phyloP scores from a whole-genome alignment of 2,888 invertebrate genomes.

The Acleris laterana region DNA sequence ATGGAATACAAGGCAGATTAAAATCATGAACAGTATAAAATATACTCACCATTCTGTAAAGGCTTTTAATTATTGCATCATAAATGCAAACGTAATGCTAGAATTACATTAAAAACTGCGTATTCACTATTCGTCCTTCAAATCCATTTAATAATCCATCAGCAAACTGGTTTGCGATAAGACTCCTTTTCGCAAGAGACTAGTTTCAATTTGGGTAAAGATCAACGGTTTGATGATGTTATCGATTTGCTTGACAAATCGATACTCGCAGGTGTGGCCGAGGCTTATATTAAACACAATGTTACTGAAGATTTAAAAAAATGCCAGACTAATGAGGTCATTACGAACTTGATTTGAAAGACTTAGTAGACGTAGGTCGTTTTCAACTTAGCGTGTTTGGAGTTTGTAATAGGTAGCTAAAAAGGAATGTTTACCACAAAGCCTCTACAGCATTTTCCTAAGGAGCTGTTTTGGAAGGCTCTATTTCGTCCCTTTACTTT shows the following conservation, averaged over 20 bases:
- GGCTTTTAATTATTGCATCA: too few species aligned
- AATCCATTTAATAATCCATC: constrained; percentile 9
- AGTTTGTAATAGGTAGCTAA: too few species aligned
- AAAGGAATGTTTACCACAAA: too few species aligned
- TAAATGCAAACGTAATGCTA: neutral
- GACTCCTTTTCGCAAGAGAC: constrained; percentile 1
- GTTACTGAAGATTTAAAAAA: neutral
- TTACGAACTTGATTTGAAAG: neutral
- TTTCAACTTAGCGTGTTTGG: too few species aligned
- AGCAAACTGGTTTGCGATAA: constrained; percentile 7
- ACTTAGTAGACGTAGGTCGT: too few species aligned
- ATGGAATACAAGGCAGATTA: too few species aligned
- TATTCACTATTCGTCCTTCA: constrained; percentile 5
- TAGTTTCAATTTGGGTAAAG: constrained; percentile 14
- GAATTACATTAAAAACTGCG: neutral
- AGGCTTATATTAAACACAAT: neutral
- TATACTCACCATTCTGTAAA: too few species aligned
- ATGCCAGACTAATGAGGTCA: neutral
- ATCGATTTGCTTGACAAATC: constrained; percentile 17
- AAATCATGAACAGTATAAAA: too few species aligned
- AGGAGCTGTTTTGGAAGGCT: too few species aligned
- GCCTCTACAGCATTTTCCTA: too few species aligned
- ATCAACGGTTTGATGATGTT: constrained; percentile 10
- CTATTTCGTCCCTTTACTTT: too few species aligned
- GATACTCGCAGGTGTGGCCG: neutral